These are phyloP conservation scores for Azorinus chamasolen DNA, from an alignment of 2,888 invertebrate species.

Conservation along the genomic window DNA sequence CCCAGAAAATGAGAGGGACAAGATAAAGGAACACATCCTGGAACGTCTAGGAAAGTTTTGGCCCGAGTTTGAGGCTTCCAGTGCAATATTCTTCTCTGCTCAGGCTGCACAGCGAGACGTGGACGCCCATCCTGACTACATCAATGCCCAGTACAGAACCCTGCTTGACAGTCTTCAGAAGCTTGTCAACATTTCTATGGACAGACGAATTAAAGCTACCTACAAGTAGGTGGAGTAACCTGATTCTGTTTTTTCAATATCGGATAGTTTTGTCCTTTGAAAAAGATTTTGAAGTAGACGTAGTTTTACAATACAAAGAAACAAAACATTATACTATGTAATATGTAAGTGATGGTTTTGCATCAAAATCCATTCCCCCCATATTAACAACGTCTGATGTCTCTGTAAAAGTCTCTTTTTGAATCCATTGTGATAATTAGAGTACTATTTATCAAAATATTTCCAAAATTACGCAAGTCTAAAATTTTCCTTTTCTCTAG, in stretches of 20 bases:
- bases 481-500: too few species aligned
- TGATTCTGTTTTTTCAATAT: not conserved
- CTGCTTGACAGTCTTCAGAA: conserved; percentile 72
- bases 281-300: conserved; percentile 1
- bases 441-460: too few species aligned
- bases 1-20: conserved; percentile 56
- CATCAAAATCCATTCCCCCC: too few species aligned
- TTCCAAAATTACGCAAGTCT: too few species aligned
- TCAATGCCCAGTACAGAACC: conserved; percentile 67
- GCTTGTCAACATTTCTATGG: conserved; percentile 68
- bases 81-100: conserved; percentile 74
- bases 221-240: conserved; percentile 77
- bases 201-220: conserved; percentile 69
- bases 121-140: conserved; percentile 71
- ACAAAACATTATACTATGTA: too few species aligned
- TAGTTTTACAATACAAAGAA: too few species aligned
- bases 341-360: too few species aligned
- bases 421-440: too few species aligned
- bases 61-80: conserved; percentile 71
- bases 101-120: conserved; percentile 63
- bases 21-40: conserved; percentile 70
- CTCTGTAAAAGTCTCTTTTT: too few species aligned
- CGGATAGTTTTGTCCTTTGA: not conserved
- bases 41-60: conserved; percentile 68
- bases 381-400: too few species aligned